Evolutionary conservation across 2,888 invertebrate species (phyloP).

Genomic region (Mechanitis mazaeus): DNA sequence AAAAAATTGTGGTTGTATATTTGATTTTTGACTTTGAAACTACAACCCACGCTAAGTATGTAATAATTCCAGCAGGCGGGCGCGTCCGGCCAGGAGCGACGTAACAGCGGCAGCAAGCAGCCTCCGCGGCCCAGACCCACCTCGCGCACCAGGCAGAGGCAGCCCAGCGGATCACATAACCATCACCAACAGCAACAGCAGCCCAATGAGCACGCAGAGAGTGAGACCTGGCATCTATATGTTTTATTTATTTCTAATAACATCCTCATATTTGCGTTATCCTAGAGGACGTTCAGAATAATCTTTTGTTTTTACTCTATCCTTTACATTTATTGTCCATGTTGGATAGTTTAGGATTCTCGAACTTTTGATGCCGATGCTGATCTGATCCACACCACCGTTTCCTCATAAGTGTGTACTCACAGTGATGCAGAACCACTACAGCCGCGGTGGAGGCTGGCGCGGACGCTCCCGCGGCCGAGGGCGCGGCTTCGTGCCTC

Average conservation of each 20-base stretch:
- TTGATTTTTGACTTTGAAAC: too few species aligned
- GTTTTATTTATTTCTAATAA: too few species aligned
- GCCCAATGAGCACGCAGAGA: constrained; percentile 37
- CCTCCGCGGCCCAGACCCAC: constrained; percentile 39
- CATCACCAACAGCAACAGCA: constrained; percentile 55
- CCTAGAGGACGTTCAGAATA: too few species aligned
- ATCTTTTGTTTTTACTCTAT: too few species aligned
- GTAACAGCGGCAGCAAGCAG: constrained; percentile 36
- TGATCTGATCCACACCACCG: too few species aligned
- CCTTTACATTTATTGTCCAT: too few species aligned
- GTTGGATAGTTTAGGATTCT: too few species aligned
- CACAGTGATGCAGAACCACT: constrained; percentile 57
- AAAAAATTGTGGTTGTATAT: too few species aligned
- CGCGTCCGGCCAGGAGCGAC: constrained; percentile 55
- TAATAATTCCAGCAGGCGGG: constrained; percentile 50
- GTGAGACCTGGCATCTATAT: constrained; percentile 11
- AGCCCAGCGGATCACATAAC: constrained; percentile 49
- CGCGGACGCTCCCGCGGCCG: constrained; percentile 63
- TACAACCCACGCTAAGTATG: neutral
- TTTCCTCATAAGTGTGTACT: too few species aligned
- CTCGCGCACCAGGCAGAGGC: constrained; percentile 45
- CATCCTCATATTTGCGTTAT: too few species aligned
- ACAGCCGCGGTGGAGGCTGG: constrained; percentile 69
- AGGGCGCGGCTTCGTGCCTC: constrained; percentile 65
- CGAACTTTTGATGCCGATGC: too few species aligned